Evolutionary conservation across 2,113 vertebrate genomes (phyloP).

Genomic region (Paracanthobrama guichenoti): DNA sequence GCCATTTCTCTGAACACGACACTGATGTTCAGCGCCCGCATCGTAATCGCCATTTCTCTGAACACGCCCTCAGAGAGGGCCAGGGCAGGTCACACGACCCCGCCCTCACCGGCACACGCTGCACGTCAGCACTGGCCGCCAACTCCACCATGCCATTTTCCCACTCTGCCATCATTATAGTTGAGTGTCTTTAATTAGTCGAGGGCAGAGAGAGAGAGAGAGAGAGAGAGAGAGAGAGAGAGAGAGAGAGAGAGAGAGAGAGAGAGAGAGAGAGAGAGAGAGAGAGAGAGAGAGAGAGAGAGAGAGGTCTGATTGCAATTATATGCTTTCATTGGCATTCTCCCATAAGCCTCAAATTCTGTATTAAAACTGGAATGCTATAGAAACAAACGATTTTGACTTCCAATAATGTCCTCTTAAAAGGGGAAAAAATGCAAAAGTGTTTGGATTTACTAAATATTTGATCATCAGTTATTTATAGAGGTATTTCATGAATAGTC

Average conservation of each 20-base stretch:
- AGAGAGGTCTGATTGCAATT: conserved; percentile 38
- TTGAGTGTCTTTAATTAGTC: conserved; percentile 48
- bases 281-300: too few relatives aligned
- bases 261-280: too few relatives aligned
- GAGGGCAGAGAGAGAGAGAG: conserved; percentile 2
- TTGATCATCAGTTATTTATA: neutral
- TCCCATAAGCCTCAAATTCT: conserved; percentile 20
- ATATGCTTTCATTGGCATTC: conserved; percentile 20
- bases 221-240: too few relatives aligned
- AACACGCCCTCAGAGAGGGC: neutral
- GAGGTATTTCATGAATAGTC: neutral
- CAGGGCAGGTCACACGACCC: neutral
- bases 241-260: too few relatives aligned
- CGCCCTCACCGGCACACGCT: neutral
- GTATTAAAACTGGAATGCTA: neutral
- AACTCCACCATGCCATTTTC: conserved; percentile 5
- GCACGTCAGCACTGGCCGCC: neutral
- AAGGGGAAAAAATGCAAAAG: neutral
- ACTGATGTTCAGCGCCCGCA: neutral
- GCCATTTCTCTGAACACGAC: conserved; percentile 1
- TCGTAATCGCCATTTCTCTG: conserved; percentile 2
- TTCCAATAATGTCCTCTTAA: neutral
- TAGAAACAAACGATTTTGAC: neutral
- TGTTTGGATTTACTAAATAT: neutral
- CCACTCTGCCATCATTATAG: conserved; percentile 25